Base-by-base conservation (phyloP, 2,113 vertebrate species). In the Paracanthobrama guichenoti region DNA sequence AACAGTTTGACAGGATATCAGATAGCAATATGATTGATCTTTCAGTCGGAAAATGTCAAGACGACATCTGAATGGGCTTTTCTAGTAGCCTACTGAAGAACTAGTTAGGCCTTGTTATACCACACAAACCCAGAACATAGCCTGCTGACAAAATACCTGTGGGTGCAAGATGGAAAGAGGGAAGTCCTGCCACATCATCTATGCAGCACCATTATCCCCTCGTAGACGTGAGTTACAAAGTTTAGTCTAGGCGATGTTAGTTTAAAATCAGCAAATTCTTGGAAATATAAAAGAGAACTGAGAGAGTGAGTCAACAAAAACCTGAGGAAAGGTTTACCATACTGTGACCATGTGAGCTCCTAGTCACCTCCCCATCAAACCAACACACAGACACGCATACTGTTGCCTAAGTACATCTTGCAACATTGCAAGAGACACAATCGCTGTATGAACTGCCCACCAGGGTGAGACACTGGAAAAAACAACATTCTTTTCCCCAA, bases 241-340 rank as follows among this genome's bases (percentile, higher is more conserved):
- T 59, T 44, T 44, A 80, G 84, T 76, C 75, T 82, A 76, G 66
- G 24, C 76, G 13, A 79, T 74, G 69, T 76, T 50, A 85, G 53
- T 83, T 76, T 42, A 85, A 85, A 80, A 82, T 69, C 48, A 87
- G 62, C 67, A 66, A 86, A 75, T 90, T 87, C 82, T 77, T 79
- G 82, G 88, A 87, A 89, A 80, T 66, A 64, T 44, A 88, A 82
- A 89, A 79, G 82, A 88, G 88, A 89, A 89, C 84, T 88, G 88
- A 89, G 83, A 90, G 79, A 80, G 31, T 79, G 48, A 84, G 86
- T 88, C 86, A 89, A 80, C 77, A 88, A 83, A 71, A 82, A 87
- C 83, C 87, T 88, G 86, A 85, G 84, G 64, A 87, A 89, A 89
- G 88, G 88, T 87, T 88, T 79, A 84, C 84, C 84, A 89, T 87